Evolutionary conservation across 2,113 vertebrate genomes (phyloP), one percentile per base, ranked within the genome.

Genomic region (Mus pahari): DNA sequence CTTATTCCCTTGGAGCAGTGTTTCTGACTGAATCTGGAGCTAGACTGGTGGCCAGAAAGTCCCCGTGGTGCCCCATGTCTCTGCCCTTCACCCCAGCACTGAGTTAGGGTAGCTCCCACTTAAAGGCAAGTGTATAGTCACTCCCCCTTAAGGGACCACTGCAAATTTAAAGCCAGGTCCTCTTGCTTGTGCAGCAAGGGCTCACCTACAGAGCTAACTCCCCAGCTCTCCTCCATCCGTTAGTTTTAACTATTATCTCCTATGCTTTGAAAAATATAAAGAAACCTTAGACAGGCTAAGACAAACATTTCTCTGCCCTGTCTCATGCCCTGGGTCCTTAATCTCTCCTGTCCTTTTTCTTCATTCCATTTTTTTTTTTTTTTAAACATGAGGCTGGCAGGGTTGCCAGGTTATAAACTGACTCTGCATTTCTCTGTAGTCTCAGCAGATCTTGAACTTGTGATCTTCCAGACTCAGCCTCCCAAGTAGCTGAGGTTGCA

Each of bases 191-290:
- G 16, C 17, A 66, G 39, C 42, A 12, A 86, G 39, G 60, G 2
- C 28, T 86, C 42, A 20, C n/a, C 82, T 31, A 31, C 81, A 39
- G 81, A 31, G 24, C 26, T 45, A 10, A 19, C 60, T 64, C n/a
- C 58, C 13, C n/a, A 62, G 11, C 22, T 13, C 12, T 19, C 11
- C 19, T 1, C 36, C 36, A 24, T 82, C 45, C 9, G 60, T 66
- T 45, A 5, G 10, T 50, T 92, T 77, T 92, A 84, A 64, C 82
- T 78, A 78, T 89, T 55, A n/a, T 77, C 92, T 93, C 84, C 3
- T 60, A 82, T 53, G 17, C 75, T 97, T 90, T 82, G 96, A 96
- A 95, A 86, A 81, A 42, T 4, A 6, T 42, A 74, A 68, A 6
- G n/a, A 74, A 68, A 26, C 48, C 73, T 89, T 74, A 42, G 92